Base-by-base conservation (phyloP, 2,113 vertebrate species). In the Nanger granti region DNA sequence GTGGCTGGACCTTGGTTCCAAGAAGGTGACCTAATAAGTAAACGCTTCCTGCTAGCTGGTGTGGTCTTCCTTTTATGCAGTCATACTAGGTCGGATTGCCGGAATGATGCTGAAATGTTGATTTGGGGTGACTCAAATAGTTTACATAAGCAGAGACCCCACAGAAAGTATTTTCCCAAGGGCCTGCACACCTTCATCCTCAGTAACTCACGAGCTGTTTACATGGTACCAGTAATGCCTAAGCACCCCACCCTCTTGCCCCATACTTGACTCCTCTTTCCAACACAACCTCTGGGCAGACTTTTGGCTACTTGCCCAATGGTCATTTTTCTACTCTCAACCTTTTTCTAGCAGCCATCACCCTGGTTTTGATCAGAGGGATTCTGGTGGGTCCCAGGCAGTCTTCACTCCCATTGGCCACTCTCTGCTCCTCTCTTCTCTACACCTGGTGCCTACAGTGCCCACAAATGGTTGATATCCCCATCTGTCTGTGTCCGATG, bases 401-500 rank as follows among this genome's bases (percentile, higher is more conserved):
- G 41, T 41, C 41, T 41, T 41, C 41, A 41, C 41, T 41, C 41
- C 41, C 44, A 64, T 55, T 57, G 41, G 22, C 47, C 18, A 1
- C 29, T 34, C 3, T 66, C 34, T 4, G 7, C 31, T 41, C 13
- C 29, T 29, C 47, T 22, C 2, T 9, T 26, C 28, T 41, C 6
- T 18, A 13, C 29, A 28, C 31, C 10, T 4, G 12, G 31, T 5
- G 13, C 22, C 20, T 20, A 7, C 3, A 84, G 60, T 31, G 8
- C 11, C 5, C 2, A 34, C 41, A 41, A 41, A 7, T 3, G 82
- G 17, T 24, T 60, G 44, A 4, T 2, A 69, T 31, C 5, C 20
- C 37, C 2, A 9, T 52, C 59, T 76, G 26, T 6, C 52, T 1
- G 4, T 34, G 37, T 89, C 55, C 29, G 0, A 0, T 7, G 44